Base-by-base conservation (phyloP, 1,140 invertebrate species). In the Eurosta solidaginis region DNA sequence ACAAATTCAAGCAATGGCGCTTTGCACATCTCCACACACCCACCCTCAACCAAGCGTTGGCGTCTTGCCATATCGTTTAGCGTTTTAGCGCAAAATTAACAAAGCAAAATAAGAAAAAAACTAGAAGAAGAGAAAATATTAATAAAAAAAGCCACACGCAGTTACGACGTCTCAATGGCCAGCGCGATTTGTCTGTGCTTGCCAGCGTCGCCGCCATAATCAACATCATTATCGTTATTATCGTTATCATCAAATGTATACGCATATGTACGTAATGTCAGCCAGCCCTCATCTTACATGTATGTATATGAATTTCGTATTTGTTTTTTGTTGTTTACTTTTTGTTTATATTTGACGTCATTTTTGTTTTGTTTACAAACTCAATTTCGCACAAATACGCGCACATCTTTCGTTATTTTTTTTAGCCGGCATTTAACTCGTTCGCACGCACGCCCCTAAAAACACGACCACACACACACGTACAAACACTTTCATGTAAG, bases 161-260 rank as follows among this genome's bases (percentile, higher is more conserved):
- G 82, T 83, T 82, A 84, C 81, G 83, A 82, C 81, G 81, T 83
- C 83, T 82, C 68, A 79, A 81, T 81, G 80, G 79, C 40, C 40
- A 45, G 20, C 12, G 36, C 25, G 20, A 33, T 78, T 63, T 25
- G 12, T 12, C 22, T 44, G 9, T 17, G 3, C 12, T 17, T 33
- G 54, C 36, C 36, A 5, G 29, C 54, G 36, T 77, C 42, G 75
- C 40, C n/a, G 25, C 44, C 73, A 20, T 76, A n/a, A n/a, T n/a
- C n/a, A n/a, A n/a, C 74, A 49, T 27, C 22, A 29, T 50, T 27
- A 17, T 74, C 42, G 40, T 68, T 2, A 68, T 36, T 29, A 68
- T 42, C 33, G 40, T 68, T 9, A 9, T 54, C 33, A 68, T 68
- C 33, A 68, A 20, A 7, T 33, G 36, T 33, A 33, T 1, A 22